phyloP scores from a whole-genome alignment of 2,888 invertebrate species.

The Melieria picta region DNA sequence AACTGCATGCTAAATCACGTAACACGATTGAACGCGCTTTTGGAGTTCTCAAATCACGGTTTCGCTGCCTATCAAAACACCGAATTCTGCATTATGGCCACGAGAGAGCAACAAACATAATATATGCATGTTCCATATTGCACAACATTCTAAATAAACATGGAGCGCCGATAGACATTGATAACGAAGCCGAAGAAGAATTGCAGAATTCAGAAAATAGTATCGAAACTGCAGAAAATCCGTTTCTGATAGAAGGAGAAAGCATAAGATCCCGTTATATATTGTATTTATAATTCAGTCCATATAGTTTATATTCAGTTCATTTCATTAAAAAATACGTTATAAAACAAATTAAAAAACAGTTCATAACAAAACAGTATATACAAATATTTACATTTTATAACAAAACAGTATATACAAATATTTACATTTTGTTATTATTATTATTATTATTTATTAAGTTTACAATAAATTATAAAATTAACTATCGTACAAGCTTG shows the following conservation, averaged over 20 bases:
- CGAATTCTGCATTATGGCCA: conserved; percentile 32
- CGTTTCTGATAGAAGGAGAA: not conserved
- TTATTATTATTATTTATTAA: too few species aligned
- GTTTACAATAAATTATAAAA: too few species aligned
- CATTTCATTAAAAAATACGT: too few species aligned
- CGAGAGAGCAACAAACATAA: conserved; percentile 23
- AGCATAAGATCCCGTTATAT: not conserved
- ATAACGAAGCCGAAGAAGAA: not conserved
- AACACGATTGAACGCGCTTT: conserved; percentile 31
- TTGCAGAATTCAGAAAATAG: not conserved
- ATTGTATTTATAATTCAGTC: not conserved
- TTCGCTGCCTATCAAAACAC: conserved; percentile 31
- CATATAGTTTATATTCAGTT: too few species aligned
- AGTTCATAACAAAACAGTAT: too few species aligned
- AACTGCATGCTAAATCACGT: conserved; percentile 29
- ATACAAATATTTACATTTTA: too few species aligned
- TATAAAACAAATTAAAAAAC: too few species aligned
- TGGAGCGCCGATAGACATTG: not conserved
- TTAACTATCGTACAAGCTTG: too few species aligned
- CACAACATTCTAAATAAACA: conserved; percentile 28
- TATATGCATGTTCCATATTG: conserved; percentile 25
- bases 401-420: too few species aligned
- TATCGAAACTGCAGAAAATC: not conserved
- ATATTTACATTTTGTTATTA: too few species aligned
- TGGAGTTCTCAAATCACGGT: conserved; percentile 32